Conservation (phyloP, 1,140 invertebrate genomes). For the Andrena cerasifolii region DNA sequence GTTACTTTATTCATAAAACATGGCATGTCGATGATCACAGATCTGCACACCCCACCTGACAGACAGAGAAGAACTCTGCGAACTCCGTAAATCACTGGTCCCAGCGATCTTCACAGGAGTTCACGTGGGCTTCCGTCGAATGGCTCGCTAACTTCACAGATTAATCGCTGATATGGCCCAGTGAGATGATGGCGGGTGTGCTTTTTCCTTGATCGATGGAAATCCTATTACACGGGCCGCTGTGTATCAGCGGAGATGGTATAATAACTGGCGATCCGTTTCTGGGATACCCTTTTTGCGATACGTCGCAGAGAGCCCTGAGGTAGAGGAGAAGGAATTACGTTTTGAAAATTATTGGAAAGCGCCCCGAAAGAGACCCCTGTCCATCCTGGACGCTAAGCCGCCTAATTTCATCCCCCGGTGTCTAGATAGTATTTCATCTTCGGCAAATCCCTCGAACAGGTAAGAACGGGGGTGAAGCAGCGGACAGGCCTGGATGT, state of each 20-base stretch:
- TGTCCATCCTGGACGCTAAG: constrained; percentile 67
- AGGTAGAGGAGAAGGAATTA: constrained; percentile 50
- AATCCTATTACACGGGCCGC: constrained; percentile 39
- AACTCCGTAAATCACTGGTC: too few species aligned
- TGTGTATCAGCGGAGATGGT: constrained; percentile 1
- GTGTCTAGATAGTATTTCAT: constrained; percentile 70
- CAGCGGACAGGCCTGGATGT: constrained; percentile 39
- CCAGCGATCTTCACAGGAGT: too few species aligned
- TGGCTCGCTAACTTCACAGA: too few species aligned
- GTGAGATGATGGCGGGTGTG: not conserved
- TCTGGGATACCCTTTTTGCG: constrained; percentile 32
- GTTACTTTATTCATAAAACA: too few species aligned
- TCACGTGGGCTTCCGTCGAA: too few species aligned
- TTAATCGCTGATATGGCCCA: constrained; percentile 20
- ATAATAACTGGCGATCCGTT: constrained; percentile 30
- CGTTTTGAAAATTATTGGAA: constrained; percentile 67
- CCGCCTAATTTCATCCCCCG: constrained; percentile 69
- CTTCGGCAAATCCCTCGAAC: constrained; percentile 66
- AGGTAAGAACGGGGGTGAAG: constrained; percentile 70
- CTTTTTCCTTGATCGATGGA: constrained; percentile 34
- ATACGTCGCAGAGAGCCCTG: not conserved
- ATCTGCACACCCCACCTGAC: too few species aligned
- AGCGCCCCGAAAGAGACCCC: constrained; percentile 50
- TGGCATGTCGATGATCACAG: too few species aligned
- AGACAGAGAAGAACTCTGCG: too few species aligned